These are phyloP conservation scores for Triplophysa tibetana DNA, from an alignment of 2,113 vertebrate species.

Conservation along the genomic window DNA sequence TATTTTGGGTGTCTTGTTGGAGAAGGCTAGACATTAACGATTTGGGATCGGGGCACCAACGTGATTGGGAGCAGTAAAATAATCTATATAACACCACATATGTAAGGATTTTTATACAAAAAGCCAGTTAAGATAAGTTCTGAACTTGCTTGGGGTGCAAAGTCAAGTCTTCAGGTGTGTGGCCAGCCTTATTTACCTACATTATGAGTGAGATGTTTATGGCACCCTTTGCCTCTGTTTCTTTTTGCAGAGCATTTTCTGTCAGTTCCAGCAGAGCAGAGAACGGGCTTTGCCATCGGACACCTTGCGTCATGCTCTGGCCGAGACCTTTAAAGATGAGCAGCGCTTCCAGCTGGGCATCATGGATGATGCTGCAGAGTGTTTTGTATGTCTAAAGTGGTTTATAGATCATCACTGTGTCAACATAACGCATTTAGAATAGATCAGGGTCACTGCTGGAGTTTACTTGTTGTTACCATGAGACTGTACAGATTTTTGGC, in stretches of 20 bases:
- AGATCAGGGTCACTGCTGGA: neutral
- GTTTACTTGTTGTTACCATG: neutral
- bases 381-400: slow-evolving; percentile 83
- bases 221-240: neutral
- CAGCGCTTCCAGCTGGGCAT: slow-evolving; percentile 97
- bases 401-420: slow-evolving; percentile 11
- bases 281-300: slow-evolving; percentile 94
- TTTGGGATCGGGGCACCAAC: too few species aligned
- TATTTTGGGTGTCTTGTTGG: too few species aligned
- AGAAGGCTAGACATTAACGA: too few species aligned
- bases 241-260: slow-evolving; percentile 86
- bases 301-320: slow-evolving; percentile 90
- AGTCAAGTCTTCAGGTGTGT: too few species aligned
- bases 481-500: too few species aligned
- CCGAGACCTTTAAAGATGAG: slow-evolving; percentile 95
- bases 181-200: too few species aligned
- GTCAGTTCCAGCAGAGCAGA: slow-evolving; percentile 93
- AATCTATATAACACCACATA: too few species aligned
- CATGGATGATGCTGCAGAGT: slow-evolving; percentile 98
- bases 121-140: too few species aligned
- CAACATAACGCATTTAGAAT: neutral
- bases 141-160: too few species aligned
- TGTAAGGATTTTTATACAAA: too few species aligned
- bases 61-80: too few species aligned
- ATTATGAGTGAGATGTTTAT: neutral